phyloP scores from a whole-genome alignment of 2,113 vertebrate genomes.

The Xyliphius kryptos region DNA sequence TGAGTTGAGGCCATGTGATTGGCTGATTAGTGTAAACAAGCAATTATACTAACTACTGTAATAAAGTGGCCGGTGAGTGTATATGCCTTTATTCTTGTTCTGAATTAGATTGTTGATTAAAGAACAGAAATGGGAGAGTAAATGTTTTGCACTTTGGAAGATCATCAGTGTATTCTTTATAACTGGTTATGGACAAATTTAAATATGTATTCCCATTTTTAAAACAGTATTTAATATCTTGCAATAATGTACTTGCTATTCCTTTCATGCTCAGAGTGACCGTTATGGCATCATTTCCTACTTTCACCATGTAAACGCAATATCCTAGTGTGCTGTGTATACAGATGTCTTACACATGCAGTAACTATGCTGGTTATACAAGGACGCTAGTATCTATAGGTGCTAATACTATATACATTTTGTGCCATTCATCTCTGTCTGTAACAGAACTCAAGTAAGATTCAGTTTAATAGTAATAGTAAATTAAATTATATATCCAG shows the following conservation, averaged over 20 bases:
- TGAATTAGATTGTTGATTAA: neutral
- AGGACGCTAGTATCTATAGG: constrained; percentile 64
- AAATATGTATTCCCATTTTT: constrained; percentile 37
- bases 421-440: constrained; percentile 65
- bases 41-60: too few relatives aligned
- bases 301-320: constrained; percentile 56
- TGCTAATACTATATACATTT: constrained; percentile 69
- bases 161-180: constrained; percentile 9
- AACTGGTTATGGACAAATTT: constrained; percentile 36
- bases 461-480: constrained; percentile 67
- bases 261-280: too few relatives aligned
- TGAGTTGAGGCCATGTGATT: too few relatives aligned
- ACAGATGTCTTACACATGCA: constrained; percentile 58
- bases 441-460: constrained; percentile 64
- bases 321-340: constrained; percentile 60
- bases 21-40: too few relatives aligned
- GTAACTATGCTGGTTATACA: constrained; percentile 56
- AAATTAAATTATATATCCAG: constrained; percentile 57
- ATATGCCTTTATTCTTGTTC: neutral
- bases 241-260: constrained; percentile 26
- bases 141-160: constrained; percentile 23
- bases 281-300: too few relatives aligned
- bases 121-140: constrained; percentile 1
- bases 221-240: constrained; percentile 3
- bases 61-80: too few relatives aligned